Evolutionary conservation across 2,888 invertebrate species (phyloP).

Genomic region (Pollenia labialis): DNA sequence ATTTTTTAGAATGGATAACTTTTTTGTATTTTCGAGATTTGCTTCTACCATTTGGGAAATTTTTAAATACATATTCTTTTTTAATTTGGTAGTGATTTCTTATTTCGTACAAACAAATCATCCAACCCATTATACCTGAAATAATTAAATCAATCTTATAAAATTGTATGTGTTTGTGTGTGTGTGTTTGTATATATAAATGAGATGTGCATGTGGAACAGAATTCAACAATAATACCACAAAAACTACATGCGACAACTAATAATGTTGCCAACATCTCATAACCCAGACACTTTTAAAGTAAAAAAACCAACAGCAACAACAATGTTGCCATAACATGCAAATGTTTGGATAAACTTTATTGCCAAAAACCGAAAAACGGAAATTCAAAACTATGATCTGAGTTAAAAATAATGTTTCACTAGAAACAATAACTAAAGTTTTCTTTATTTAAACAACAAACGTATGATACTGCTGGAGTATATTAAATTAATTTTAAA

Average conservation of each 20-base stretch:
- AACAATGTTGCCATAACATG: conserved; percentile 49
- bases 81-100: no score
- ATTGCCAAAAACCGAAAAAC: conserved; percentile 56
- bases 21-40: no score
- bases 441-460: conserved; percentile 44
- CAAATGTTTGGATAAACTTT: conserved; percentile 66
- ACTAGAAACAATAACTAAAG: conserved; percentile 43
- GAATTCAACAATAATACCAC: conserved; percentile 42
- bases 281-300: conserved; percentile 37
- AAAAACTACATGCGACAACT: conserved; percentile 59
- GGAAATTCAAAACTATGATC: conserved; percentile 63
- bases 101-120: neutral
- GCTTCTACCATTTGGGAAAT: no score
- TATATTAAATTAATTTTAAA: conserved; percentile 48
- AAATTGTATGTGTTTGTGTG: neutral
- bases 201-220: neutral
- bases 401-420: conserved; percentile 43
- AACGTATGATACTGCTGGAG: neutral
- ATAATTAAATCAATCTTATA: neutral
- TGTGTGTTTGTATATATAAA: no score
- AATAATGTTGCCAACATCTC: conserved; percentile 49
- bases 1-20: no score
- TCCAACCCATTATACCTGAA: conserved; percentile 3
- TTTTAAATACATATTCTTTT: no score
- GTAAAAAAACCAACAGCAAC: conserved; percentile 28